Base-by-base conservation (phyloP, 2,113 vertebrate genomes). In the Pollimyrus isidori region DNA sequence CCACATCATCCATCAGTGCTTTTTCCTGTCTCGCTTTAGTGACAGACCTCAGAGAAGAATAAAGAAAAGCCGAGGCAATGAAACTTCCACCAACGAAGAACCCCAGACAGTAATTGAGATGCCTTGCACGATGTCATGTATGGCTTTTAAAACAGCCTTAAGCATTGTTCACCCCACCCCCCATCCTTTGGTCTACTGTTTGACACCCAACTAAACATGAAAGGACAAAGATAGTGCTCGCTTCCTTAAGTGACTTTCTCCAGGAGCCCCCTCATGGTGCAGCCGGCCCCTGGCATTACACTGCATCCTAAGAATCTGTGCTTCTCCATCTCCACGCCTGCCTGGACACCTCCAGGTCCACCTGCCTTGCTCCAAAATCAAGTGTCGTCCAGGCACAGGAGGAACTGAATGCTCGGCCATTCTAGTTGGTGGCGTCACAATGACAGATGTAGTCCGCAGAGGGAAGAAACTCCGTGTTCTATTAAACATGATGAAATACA, bases 241-340 rank as follows among this genome's bases (percentile, higher is more conserved):
- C 89, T 89, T 89, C 53, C 56, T 50, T 76, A 50, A 90, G 58
- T 65, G 85, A 82, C 65, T 88, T 45, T 89, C 90, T 91, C 89
- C 88, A 90, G 89, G 89, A 89, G 53, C 48, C 42, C 90, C 58
- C 50, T 73, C 85, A 56, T 89, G 89, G 65, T 52, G 56, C 62
- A 62, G 89, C 90, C 89, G 83, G 91, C 92, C 91, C 91, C 91
- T 91, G 91, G 91, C 90, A 91, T 93, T 91, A 91, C 90, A 52
- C 88, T 85, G 88, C 88, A 88, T 82, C 86, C 53, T 50, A 92
- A 91, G 89, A 86, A 92, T 91, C 90, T 89, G 23, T 48, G 69
- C 83, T 89, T 83, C 88, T 88, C 88, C 89, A 92, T 91, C 90
- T 89, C 90, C 90, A 83, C 87, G 84, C 89, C 89, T 50, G 89